These are phyloP conservation scores for Petrocephalus zakoni DNA, from an alignment of 2,113 vertebrate species.

Conservation along the genomic window DNA sequence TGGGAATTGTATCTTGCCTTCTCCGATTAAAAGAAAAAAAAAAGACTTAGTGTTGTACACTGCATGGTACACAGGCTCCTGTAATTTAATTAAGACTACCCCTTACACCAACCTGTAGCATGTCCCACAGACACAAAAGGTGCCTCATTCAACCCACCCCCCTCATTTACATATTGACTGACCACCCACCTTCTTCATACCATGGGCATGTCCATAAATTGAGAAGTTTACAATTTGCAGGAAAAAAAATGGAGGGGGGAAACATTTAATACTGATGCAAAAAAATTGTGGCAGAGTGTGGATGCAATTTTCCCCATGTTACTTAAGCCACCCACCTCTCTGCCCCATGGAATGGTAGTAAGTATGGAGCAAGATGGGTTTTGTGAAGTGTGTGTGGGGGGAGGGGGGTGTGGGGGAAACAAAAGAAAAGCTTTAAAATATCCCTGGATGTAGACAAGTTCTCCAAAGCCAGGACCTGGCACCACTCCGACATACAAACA, in stretches of 20 bases:
- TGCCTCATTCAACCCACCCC: constrained; percentile 45
- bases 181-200: constrained; percentile 77
- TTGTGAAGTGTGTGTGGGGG: constrained; percentile 49
- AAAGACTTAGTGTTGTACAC: constrained; percentile 88
- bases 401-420: constrained; percentile 35
- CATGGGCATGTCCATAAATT: constrained; percentile 76
- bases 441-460: constrained; percentile 91
- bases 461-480: constrained; percentile 84
- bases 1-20: constrained; percentile 77
- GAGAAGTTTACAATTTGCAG: constrained; percentile 77
- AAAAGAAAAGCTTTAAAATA: constrained; percentile 78
- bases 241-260: constrained; percentile 56
- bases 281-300: constrained; percentile 66
- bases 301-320: constrained; percentile 42
- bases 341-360: constrained; percentile 72
- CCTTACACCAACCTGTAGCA: constrained; percentile 69
- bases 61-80: constrained; percentile 65
- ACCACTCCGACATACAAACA: constrained; percentile 81
- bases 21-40: constrained; percentile 48
- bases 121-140: constrained; percentile 55
- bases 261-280: constrained; percentile 88
- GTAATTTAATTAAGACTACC: constrained; percentile 68
- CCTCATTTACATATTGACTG: constrained; percentile 68
- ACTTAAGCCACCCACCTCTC: constrained; percentile 62
- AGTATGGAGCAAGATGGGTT: constrained; percentile 75